phyloP scores from a whole-genome alignment of 2,888 invertebrate genomes.

The Dioctria rufipes region DNA sequence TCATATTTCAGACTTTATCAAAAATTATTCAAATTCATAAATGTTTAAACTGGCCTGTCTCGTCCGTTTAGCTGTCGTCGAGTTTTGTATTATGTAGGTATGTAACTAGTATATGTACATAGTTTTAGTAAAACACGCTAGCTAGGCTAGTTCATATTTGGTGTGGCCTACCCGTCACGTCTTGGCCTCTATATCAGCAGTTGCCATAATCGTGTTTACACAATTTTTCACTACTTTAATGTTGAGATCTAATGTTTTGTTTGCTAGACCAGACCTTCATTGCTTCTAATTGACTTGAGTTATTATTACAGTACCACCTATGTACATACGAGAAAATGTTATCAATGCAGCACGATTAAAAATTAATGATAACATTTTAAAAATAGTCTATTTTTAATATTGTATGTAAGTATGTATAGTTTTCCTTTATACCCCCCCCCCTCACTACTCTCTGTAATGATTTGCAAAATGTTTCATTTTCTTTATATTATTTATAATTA shows the following conservation, averaged over 20 bases:
- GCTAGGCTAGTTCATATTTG: conserved; percentile 34
- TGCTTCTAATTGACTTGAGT: conserved; percentile 28
- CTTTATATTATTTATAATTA: no score
- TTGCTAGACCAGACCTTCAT: conserved; percentile 6
- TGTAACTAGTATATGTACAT: background rate
- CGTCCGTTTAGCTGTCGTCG: background rate
- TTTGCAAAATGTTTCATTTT: background rate
- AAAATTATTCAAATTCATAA: conserved; percentile 42
- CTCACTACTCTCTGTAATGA: background rate
- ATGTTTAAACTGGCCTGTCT: background rate
- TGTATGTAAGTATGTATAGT: background rate
- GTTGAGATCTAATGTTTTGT: background rate
- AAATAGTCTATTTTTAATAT: conserved; percentile 23
- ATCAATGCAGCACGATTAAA: conserved; percentile 42
- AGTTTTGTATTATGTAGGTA: background rate
- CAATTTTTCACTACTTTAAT: conserved; percentile 21
- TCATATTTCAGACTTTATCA: conserved; percentile 10
- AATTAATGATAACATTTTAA: conserved; percentile 24
- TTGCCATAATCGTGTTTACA: conserved; percentile 40
- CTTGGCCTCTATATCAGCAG: conserved; percentile 37
- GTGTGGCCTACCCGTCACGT: conserved; percentile 17
- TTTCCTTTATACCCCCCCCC: background rate
- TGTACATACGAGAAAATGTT: background rate
- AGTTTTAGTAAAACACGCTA: background rate
- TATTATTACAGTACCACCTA: background rate